Evolutionary conservation across 1,140 invertebrate genomes (phyloP), one percentile per base, ranked within the genome.

Genomic region (Drosophila paulistorum): DNA sequence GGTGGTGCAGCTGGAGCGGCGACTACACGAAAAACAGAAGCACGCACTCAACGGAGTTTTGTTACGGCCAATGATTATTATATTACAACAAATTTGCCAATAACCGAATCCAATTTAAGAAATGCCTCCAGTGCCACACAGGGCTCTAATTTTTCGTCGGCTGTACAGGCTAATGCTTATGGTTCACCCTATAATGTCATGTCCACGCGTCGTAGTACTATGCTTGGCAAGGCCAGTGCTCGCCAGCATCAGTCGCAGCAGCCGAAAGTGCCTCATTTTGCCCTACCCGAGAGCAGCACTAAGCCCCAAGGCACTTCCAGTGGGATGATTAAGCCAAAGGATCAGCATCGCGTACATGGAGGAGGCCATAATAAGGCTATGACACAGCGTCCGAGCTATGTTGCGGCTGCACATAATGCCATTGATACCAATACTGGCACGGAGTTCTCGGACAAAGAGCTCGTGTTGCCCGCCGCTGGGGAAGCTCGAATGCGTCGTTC

Each of bases 61-160:
- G 68, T 86, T 7, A 86, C 83, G 11, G 72, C 86, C 62, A 83
- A 86, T 35, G 83, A 86, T 45, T 86, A 87, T 58, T 86, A 87
- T 57, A 86, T 86, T 30, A 82, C 84, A 9, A 79, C 83, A 2
- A 86, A 87, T 74, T 39, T 87, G 10, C 84, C 83, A 0, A 9
- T 86, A 41, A 79, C 85, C 51, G 23, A 72, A 4, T 57, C 45
- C n/a, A 77, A 69, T 33, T 64, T 86, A 45, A 61, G 82, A 0
- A 42, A 71, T 2, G 54, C 75, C 1, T 6, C 55, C 30, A 70
- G 57, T 35, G 23, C 54, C 0, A n/a, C 59, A 1, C 51, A 68
- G 26, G 0, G 20, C 10, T 14, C 74, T 14, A 41, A 65, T 48
- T n/a, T 69, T 23, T 41, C 58, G 45, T 64, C 71, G 23, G 17